Evolutionary conservation across 2,113 vertebrate species (phyloP).

Genomic region (Ceyx margarethae): DNA sequence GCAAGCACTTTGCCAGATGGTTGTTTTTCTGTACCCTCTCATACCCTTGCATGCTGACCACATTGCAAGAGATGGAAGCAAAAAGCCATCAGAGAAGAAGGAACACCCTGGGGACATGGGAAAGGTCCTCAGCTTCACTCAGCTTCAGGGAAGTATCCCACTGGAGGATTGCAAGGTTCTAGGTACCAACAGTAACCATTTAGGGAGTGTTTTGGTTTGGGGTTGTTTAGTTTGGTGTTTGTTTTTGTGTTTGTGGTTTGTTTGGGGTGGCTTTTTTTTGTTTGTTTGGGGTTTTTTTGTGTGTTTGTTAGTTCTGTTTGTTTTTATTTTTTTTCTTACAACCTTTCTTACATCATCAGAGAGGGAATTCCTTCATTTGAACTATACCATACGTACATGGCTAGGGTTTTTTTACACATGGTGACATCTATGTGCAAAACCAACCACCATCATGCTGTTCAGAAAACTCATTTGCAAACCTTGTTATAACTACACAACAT

Average conservation of each 20-base stretch:
- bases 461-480: neutral
- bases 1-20: rapidly evolving
- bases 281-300: too few species aligned
- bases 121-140: neutral
- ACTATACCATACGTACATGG: neutral
- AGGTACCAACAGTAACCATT: neutral
- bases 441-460: neutral
- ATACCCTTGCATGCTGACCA: rapidly evolving
- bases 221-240: neutral
- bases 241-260: too few species aligned
- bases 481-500: neutral
- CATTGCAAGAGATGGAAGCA: neutral
- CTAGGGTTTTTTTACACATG: neutral
- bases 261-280: too few species aligned
- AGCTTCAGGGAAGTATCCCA: neutral
- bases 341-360: neutral
- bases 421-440: neutral
- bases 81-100: neutral
- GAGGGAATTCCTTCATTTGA: neutral
- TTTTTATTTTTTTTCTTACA: neutral
- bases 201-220: neutral
- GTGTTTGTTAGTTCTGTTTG: too few species aligned
- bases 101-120: neutral
- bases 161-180: neutral
- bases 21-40: neutral